Evolutionary conservation across 2,113 vertebrate genomes (phyloP), one percentile per base, ranked within the genome.

Genomic region (Ictidomys tridecemlineatus): DNA sequence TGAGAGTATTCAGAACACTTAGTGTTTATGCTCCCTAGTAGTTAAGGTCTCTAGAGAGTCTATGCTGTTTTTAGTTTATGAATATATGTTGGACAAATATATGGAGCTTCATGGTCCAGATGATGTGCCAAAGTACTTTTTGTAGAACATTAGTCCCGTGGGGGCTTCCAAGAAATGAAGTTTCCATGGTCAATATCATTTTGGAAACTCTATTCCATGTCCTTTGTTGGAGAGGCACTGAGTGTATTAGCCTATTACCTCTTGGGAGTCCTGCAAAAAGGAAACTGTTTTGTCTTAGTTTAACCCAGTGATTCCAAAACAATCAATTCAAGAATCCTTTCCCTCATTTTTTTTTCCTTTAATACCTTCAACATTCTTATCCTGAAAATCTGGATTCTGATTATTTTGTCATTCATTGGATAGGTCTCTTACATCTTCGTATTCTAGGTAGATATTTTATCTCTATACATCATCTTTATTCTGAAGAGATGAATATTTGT

Each of bases 91-190:
- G 53, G 76, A 85, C 67, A 90, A 65, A 80, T 84, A 73, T 61
- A 86, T 93, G 84, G 78, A 63, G 30, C 70, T 92, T 79, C n/a
- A 4, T 90, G 76, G 76, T 80, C 51, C n/a, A 84, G 39, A 89
- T 76, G 61, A 82, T 92, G 12, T 91, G 83, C 97, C 92, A 86
- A 61, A 93, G 86, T 85, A 90, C 94, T 92, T 97, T 94, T 67
- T 74, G 67, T 77, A 85, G 96, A 94, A 93, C 94, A 83, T 85
- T 53, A 93, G 91, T 94, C 94, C 85, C 45, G 18, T 51, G 82
- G 58, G 45, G 72, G 26, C 69, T n/a, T 86, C 63, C 13, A 16
- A 69, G 74, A 92, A 94, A 84, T 93, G 42, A 74, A 80, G 58
- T 97, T 95, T 95, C 79, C 85, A 82, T 86, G 93, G 93, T 93